Evolutionary conservation across 2,888 invertebrate species (phyloP).

Genomic region (Anagyrus pseudococci): DNA sequence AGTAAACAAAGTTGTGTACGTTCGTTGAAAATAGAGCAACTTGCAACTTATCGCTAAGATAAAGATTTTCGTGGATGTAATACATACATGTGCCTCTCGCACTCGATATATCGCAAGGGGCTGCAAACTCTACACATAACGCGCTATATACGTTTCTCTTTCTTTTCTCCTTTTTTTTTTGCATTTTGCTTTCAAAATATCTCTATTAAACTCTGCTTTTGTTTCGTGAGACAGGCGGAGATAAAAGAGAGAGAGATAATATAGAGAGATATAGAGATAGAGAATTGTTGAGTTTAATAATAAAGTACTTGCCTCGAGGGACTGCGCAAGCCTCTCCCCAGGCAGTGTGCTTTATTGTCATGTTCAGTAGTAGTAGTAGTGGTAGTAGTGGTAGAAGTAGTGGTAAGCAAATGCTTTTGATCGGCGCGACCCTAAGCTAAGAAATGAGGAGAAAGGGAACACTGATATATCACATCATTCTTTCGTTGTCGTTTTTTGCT

Average conservation of each 20-base stretch:
- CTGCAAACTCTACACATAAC: slow-evolving; percentile 56
- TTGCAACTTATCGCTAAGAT: slow-evolving; percentile 26
- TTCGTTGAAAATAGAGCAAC: slow-evolving; percentile 14
- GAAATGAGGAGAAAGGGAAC: slow-evolving; percentile 62
- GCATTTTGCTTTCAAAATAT: slow-evolving; percentile 3
- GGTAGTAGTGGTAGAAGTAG: slow-evolving; percentile 60
- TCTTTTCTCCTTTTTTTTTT: not conserved
- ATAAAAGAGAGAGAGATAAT: too few species aligned
- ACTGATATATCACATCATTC: slow-evolving; percentile 39
- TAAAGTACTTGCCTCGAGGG: slow-evolving; percentile 62
- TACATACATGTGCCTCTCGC: slow-evolving; percentile 20
- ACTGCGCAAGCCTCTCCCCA: slow-evolving; percentile 61
- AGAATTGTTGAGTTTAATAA: slow-evolving; percentile 51
- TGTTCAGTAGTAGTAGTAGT: slow-evolving; percentile 57
- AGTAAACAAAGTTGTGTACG: slow-evolving; percentile 7
- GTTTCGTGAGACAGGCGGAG: slow-evolving; percentile 45
- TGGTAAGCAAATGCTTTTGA: slow-evolving; percentile 63
- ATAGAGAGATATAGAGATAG: too few species aligned
- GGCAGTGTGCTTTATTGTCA: slow-evolving; percentile 62
- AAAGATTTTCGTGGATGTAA: not conserved
- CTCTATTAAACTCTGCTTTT: not conserved
- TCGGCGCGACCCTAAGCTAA: slow-evolving; percentile 63
- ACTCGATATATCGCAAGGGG: slow-evolving; percentile 44
- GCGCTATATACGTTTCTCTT: slow-evolving; percentile 2
- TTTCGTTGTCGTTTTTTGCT: slow-evolving; percentile 26